Evolutionary conservation across 2,888 invertebrate species (phyloP), one percentile per base, ranked within the genome.

Genomic region (Dyspetes luteomarginatus): DNA sequence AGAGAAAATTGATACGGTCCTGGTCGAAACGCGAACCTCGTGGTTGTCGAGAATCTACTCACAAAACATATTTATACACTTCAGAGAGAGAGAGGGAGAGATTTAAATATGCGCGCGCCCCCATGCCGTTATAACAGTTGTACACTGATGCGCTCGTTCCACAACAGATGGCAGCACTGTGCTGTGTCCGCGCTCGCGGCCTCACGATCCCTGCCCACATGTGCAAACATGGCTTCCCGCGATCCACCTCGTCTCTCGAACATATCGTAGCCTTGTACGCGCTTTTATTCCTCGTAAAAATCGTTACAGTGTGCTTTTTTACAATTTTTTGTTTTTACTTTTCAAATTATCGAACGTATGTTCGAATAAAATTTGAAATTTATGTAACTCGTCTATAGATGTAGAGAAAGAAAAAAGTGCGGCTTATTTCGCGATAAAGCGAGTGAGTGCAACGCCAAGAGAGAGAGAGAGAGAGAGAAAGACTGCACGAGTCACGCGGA

Each of bases 201-300:
- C 79, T 81, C 84, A 58, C 78, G 68, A 81, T 82, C 86, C 86
- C 88, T 88, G 88, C 90, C 89, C 89, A 90, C 89, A 90, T 88
- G 89, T 89, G 85, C 88, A 88, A 90, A 90, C 88, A 90, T 90
- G 90, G 90, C 90, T 85, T 81, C 84, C 79, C 78, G 74, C 73
- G 78, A 78, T 83, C 65, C 69, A 69, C 77, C 65, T 71, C 78
- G 69, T 69, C 58, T n/a, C 55, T 43, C 69, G 67, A 82, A 41
- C 81, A 78, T 83, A 83, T 82, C 81, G 77, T 78, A 50, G 28
- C 22, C 48, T 5, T 19, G 43, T 55, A 9, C 12, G 22, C 64
- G 17, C 56, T 48, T 62, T 72, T 12, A 26, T 50, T 26, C 24
- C 15, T 50, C 24, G 72, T 17, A 12, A 58, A 24, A n/a, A n/a